phyloP scores from a whole-genome alignment of 1,140 invertebrate genomes.

The Zaprionus lachaisei region DNA sequence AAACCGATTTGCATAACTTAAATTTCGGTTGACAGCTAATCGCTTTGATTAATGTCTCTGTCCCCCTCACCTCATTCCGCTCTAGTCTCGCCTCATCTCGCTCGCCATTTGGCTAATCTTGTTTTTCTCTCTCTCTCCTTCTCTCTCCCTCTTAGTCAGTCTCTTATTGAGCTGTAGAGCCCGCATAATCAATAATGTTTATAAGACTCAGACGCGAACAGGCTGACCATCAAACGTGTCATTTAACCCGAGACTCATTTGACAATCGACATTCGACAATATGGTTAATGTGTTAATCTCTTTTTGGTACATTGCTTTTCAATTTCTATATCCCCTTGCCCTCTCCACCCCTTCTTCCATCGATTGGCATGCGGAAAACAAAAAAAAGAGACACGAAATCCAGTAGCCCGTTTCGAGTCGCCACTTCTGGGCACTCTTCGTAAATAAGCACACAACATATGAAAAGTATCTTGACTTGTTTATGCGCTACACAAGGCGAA shows the following conservation, averaged over 20 bases:
- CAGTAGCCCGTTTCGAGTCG: constrained; percentile 45
- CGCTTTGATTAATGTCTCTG: constrained; percentile 51
- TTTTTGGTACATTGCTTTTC: constrained; percentile 45
- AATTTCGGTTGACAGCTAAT: constrained; percentile 43
- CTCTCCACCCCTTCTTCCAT: neutral
- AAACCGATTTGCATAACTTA: constrained; percentile 45
- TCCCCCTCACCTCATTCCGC: neutral
- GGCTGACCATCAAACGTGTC: constrained; percentile 73
- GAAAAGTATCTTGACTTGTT: constrained; percentile 24
- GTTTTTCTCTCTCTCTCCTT: neutral
- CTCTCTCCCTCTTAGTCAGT: neutral
- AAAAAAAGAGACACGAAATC: constrained; percentile 28
- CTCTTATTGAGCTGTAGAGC: constrained; percentile 27
- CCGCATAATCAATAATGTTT: constrained; percentile 69
- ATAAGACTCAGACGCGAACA: constrained; percentile 50
- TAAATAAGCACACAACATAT: constrained; percentile 11
- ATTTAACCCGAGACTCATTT: constrained; percentile 60
- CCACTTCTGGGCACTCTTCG: constrained; percentile 37
- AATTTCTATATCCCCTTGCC: constrained; percentile 37
- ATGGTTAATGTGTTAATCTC: constrained; percentile 67
- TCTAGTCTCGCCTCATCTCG: neutral
- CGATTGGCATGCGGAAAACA: constrained; percentile 59
- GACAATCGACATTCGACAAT: constrained; percentile 31
- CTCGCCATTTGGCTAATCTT: constrained; percentile 17
- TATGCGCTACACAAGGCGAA: constrained; percentile 3